Conservation (phyloP, 2,797 vertebrate species). For the Monodelphis domestica region DNA sequence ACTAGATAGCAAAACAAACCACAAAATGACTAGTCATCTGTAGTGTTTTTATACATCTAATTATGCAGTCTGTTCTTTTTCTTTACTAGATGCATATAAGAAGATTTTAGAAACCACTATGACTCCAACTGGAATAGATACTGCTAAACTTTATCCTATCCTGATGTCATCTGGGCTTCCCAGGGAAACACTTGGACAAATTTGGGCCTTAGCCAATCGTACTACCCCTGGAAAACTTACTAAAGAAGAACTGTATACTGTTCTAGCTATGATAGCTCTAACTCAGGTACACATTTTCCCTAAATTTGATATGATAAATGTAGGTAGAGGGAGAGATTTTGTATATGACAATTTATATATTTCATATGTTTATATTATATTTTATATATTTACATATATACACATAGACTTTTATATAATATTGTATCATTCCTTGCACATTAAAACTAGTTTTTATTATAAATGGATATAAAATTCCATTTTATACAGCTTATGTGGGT, state of each 20-base stretch:
- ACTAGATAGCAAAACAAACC: conserved; percentile 1
- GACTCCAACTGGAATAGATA: conserved; percentile 96
- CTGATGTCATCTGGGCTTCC: conserved; percentile 98
- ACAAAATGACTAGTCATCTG: conserved; percentile 20
- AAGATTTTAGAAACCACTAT: conserved; percentile 95
- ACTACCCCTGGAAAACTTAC: conserved; percentile 98
- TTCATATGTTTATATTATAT: neutral
- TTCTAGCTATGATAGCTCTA: conserved; percentile 96
- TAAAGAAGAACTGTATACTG: conserved; percentile 97
- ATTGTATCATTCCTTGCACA: conserved; percentile 25
- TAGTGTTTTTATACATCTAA: conserved; percentile 56
- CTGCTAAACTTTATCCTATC: conserved; percentile 97
- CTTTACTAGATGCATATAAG: conserved; percentile 93
- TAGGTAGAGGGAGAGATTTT: conserved; percentile 15
- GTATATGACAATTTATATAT: neutral
- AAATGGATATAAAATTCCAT: conserved; percentile 27
- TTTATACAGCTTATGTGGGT: conserved; percentile 5
- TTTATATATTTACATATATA: neutral
- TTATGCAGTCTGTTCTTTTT: conserved; percentile 55
- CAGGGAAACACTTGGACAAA: conserved; percentile 97
- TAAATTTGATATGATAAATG: conserved; percentile 32
- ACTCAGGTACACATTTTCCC: conserved; percentile 89
- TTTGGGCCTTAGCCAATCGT: conserved; percentile 97
- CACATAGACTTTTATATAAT: neutral
- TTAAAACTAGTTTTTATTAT: conserved; percentile 50